These are phyloP conservation scores for Heliconius ismenius DNA, from an alignment of 2,888 invertebrate species.

Conservation along the genomic window DNA sequence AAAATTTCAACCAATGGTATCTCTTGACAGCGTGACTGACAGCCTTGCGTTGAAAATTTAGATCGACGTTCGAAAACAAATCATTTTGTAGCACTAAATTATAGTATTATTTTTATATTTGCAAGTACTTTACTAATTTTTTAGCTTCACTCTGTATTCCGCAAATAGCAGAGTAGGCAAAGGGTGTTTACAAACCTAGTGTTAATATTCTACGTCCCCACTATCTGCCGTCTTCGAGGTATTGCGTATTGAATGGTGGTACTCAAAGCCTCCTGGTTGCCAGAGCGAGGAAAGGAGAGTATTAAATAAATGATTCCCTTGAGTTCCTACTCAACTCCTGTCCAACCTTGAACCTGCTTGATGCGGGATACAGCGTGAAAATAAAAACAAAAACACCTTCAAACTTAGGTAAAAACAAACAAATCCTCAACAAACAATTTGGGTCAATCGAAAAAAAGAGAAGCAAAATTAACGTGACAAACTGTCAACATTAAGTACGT, in stretches of 20 bases:
- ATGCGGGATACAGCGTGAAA: no score
- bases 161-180: no score
- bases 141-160: no score
- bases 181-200: background rate
- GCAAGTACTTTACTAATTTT: background rate
- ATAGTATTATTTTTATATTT: background rate
- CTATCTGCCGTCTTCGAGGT: no score
- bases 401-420: slow-evolving; percentile 9
- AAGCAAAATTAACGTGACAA: slow-evolving; percentile 30
- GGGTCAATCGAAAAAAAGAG: slow-evolving; percentile 9
- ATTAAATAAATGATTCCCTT: background rate
- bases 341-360: background rate
- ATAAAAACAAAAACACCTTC: background rate
- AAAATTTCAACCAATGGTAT: slow-evolving; percentile 21
- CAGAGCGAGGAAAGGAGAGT: background rate
- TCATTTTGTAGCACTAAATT: slow-evolving; percentile 11
- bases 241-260: no score
- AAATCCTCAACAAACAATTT: slow-evolving; percentile 25
- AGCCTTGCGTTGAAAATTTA: slow-evolving; percentile 26
- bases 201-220: background rate
- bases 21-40: slow-evolving; percentile 32
- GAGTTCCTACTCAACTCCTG: background rate
- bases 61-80: slow-evolving; percentile 26
- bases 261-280: background rate
- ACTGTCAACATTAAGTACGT: slow-evolving; percentile 27